Percentiles rank a stretch among this genome's conserved stretches.
phyloP scores from a whole-genome alignment of 2,797 vertebrate genomes.

The Martes flavigula region DNA sequence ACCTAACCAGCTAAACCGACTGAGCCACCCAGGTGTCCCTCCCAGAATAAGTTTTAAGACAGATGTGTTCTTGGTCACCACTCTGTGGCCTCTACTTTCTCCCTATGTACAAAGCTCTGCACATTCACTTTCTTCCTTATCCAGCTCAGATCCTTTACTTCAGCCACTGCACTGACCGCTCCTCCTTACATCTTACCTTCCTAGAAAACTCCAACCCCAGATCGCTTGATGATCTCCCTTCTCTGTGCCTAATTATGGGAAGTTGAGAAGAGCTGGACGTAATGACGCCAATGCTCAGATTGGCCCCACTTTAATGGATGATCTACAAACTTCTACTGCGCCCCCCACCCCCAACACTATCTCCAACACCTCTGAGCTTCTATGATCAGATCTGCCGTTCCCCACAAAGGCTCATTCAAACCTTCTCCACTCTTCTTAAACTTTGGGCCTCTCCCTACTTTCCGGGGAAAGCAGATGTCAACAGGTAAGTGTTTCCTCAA shows the following conservation, averaged over 20 bases:
- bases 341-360: neutral
- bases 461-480: neutral
- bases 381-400: neutral
- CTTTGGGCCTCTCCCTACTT: neutral
- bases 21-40: neutral
- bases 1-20: neutral
- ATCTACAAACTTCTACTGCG: neutral
- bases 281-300: neutral
- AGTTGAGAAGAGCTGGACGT: neutral
- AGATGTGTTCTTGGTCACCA: neutral
- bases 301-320: neutral
- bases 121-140: neutral
- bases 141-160: neutral
- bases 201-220: neutral
- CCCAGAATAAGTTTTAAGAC: neutral
- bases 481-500: neutral
- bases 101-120: neutral
- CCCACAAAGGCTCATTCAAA: neutral
- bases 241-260: neutral
- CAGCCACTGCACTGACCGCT: fast-evolving
- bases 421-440: neutral
- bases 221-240: neutral
- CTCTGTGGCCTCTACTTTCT: neutral
- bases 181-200: neutral
- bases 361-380: neutral